phyloP scores from a whole-genome alignment of 2,797 vertebrate genomes.

The Eutrigla gurnardus region DNA sequence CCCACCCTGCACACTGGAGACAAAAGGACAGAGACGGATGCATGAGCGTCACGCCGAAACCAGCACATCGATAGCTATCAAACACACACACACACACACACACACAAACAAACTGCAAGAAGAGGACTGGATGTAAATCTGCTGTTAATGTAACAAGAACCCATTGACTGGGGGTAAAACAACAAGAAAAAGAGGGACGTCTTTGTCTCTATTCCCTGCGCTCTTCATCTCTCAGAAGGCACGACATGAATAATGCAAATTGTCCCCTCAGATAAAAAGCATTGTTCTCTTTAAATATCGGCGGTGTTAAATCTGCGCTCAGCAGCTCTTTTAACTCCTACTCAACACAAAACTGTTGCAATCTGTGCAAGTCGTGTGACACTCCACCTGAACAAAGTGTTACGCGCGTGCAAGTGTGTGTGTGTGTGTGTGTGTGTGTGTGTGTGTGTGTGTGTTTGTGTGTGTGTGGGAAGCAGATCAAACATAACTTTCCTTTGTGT shows the following conservation, averaged over 20 bases:
- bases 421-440: slow-evolving; percentile 18
- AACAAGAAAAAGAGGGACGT: slow-evolving; percentile 42
- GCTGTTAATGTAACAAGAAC: slow-evolving; percentile 46
- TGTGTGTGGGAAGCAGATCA: slow-evolving; percentile 55
- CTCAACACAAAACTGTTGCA: slow-evolving; percentile 79
- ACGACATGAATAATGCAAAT: slow-evolving; percentile 84
- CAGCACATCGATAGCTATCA: slow-evolving; percentile 31
- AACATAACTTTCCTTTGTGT: slow-evolving; percentile 24
- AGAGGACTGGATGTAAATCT: slow-evolving; percentile 35
- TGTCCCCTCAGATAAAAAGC: slow-evolving; percentile 78
- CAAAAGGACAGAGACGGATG: slow-evolving; percentile 70
- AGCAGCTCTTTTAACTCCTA: slow-evolving; percentile 81
- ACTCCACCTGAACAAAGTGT: slow-evolving; percentile 58
- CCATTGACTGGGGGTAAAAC: slow-evolving; percentile 37
- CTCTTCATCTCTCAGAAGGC: slow-evolving; percentile 66
- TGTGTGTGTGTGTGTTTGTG: slow-evolving; percentile 22
- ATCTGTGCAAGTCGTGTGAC: slow-evolving; percentile 76
- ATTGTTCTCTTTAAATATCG: slow-evolving; percentile 80
- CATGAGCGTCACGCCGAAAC: slow-evolving; percentile 58
- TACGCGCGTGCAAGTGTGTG: slow-evolving; percentile 25
- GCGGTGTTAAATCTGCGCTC: slow-evolving; percentile 81
- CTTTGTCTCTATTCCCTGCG: slow-evolving; percentile 64
- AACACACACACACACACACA: slow-evolving; percentile 30
- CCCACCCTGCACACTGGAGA: slow-evolving; percentile 91
- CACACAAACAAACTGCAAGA: slow-evolving; percentile 14